Percentiles rank a stretch among this genome's conserved stretches.
Evolutionary conservation across 1,140 invertebrate species (phyloP).

Genomic region (Antheraea pernyi): DNA sequence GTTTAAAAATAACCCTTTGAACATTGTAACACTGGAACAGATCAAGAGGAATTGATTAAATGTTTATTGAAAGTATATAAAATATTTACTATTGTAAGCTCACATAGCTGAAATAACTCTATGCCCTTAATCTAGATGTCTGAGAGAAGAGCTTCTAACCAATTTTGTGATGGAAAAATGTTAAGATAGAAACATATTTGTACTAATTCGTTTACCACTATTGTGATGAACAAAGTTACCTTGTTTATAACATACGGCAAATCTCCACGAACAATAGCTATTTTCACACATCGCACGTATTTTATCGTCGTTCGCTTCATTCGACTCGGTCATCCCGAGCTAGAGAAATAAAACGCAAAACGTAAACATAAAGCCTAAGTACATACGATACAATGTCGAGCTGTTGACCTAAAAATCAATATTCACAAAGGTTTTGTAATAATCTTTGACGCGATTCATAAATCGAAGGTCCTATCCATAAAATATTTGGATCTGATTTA

Average conservation of each 20-base stretch:
- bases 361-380: constrained; percentile 43
- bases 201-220: neutral
- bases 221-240: neutral
- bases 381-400: constrained; percentile 52
- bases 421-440: constrained; percentile 67
- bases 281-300: constrained; percentile 17
- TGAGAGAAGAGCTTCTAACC: no score
- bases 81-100: no score
- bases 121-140: no score
- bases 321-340: constrained; percentile 27
- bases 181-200: neutral
- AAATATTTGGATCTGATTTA: constrained; percentile 57
- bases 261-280: neutral
- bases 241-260: neutral
- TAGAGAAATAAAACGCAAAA: constrained; percentile 43
- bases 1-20: no score
- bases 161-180: neutral
- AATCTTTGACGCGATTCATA: constrained; percentile 64
- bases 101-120: no score
- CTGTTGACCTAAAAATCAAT: constrained; percentile 76
- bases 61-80: no score
- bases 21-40: no score
- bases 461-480: constrained; percentile 70
- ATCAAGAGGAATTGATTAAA: no score
- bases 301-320: constrained; percentile 24